phyloP scores from a whole-genome alignment of 92 coral and sea anemone genomes.

The Porites lobata region DNA sequence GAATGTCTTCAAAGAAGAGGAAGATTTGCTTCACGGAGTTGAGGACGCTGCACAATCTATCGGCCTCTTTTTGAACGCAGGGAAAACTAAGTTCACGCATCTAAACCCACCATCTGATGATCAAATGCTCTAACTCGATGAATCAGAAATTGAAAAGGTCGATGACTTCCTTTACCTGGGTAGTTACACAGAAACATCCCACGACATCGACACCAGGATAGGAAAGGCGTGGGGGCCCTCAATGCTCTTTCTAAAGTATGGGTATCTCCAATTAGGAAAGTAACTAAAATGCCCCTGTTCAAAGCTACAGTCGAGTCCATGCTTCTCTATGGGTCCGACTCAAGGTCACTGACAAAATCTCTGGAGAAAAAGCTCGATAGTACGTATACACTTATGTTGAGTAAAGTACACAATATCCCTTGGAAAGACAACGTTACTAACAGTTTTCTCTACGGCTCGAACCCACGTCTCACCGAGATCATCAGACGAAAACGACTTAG shows the following conservation, averaged over 20 bases:
- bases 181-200: neutral
- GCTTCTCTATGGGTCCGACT: no score
- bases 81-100: neutral
- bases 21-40: neutral
- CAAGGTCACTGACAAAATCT: no score
- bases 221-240: neutral
- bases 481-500: neutral
- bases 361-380: neutral
- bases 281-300: neutral
- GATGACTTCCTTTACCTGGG: neutral
- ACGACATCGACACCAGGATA: neutral
- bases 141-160: neutral
- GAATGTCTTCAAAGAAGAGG: neutral
- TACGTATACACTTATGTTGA: neutral
- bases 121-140: neutral
- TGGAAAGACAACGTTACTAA: neutral
- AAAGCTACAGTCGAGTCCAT: neutral
- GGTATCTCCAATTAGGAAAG: neutral
- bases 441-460: neutral
- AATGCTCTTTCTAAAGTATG: neutral
- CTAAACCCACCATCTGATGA: neutral
- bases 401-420: neutral
- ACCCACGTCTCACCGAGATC: neutral
- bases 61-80: conserved; percentile 3
- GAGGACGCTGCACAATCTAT: neutral